Conservation (phyloP, 2,113 vertebrate species). For the Dermatemys mawii region DNA sequence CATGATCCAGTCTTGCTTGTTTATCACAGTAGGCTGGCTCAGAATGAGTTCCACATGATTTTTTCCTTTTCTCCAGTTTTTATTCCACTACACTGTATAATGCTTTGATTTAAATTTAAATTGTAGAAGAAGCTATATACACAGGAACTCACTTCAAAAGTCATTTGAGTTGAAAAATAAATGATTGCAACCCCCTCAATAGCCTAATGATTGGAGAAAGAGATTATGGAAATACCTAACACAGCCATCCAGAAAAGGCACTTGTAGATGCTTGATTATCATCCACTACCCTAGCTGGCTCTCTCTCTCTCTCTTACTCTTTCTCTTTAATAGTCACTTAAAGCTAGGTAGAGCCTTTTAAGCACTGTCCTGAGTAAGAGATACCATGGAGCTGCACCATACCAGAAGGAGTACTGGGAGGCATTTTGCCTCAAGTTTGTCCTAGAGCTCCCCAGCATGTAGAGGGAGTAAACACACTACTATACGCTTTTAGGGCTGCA, state of each 20-base stretch:
- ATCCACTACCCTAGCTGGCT: background rate
- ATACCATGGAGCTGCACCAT: accelerated
- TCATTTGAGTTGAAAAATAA: background rate
- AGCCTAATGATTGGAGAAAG: conserved; percentile 22
- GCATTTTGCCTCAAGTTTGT: background rate
- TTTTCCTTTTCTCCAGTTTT: conserved; percentile 16
- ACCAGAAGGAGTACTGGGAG: background rate
- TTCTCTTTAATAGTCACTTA: background rate
- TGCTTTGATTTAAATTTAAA: background rate
- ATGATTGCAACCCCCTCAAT: background rate
- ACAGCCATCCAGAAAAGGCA: background rate
- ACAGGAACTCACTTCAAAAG: conserved; percentile 23
- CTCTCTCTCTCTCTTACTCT: background rate
- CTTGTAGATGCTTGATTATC: background rate
- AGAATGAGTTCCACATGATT: background rate
- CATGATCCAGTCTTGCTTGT: background rate
- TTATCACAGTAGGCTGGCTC: background rate
- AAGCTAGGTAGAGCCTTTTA: background rate
- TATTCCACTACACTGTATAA: conserved; percentile 23
- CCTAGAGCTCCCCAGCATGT: accelerated
- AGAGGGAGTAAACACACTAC: background rate
- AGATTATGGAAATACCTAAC: background rate
- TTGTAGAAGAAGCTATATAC: conserved; percentile 30
- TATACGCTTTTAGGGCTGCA: background rate
- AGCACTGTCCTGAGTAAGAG: background rate